phyloP scores from a whole-genome alignment of 23 tunicate species.

The Phallusia fumigata region DNA sequence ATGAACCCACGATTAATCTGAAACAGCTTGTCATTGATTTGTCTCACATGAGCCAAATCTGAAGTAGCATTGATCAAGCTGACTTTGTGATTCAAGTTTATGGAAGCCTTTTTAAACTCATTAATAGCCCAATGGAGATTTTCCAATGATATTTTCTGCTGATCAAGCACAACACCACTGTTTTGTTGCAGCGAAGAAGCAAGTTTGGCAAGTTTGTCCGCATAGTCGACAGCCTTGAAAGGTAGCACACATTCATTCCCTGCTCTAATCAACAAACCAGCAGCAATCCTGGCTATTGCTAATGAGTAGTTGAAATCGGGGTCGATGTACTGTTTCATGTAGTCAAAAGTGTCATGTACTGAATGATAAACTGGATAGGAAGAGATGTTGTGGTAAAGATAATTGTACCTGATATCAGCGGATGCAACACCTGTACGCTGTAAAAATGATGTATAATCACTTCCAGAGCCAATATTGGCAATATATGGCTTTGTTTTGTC shows the following conservation, averaged over 20 bases:
- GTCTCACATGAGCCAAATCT: constrained; percentile 35
- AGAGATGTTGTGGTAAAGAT: constrained; percentile 26
- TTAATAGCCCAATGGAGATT: constrained; percentile 25
- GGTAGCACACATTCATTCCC: constrained; percentile 48
- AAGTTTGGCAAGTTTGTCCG: constrained; percentile 45
- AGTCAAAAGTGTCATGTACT: constrained; percentile 85
- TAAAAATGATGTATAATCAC: constrained; percentile 73
- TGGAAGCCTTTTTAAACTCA: constrained; percentile 18
- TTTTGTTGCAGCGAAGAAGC: constrained; percentile 20
- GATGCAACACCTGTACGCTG: constrained; percentile 80
- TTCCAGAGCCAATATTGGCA: constrained; percentile 67
- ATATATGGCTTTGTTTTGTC: constrained; percentile 50
- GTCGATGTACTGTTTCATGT: constrained; percentile 67
- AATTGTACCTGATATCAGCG: constrained; percentile 77
- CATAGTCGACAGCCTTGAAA: constrained; percentile 50
- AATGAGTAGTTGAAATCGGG: constrained; percentile 51
- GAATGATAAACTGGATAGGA: constrained; percentile 90
- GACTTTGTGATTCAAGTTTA: constrained; percentile 17
- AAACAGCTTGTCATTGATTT: constrained; percentile 63
- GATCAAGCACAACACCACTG: constrained; percentile 17
- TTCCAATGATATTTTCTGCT: constrained; percentile 31
- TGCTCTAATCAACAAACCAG: constrained; percentile 30
- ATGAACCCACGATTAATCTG: constrained; percentile 70
- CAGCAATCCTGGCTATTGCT: constrained; percentile 63
- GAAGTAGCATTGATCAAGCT: constrained; percentile 16